phyloP scores from a whole-genome alignment of 1,140 invertebrate species.

The Pseudomyrmex cubaensis region DNA sequence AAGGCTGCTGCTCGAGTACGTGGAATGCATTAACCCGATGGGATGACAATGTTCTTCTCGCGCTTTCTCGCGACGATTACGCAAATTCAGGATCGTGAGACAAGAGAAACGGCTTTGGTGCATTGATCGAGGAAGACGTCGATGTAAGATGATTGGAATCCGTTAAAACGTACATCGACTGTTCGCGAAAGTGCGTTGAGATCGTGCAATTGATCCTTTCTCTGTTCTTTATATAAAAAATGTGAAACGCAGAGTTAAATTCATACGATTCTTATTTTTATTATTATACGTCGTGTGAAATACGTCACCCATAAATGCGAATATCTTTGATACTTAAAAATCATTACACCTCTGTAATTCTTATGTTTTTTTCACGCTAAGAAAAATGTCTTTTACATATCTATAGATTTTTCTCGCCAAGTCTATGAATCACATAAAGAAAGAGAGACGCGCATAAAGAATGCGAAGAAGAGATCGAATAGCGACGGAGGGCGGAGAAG shows the following conservation, averaged over 20 bases:
- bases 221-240: too few species aligned
- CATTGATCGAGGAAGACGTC: constrained; percentile 27
- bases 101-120: constrained; percentile 49
- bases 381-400: constrained; percentile 10
- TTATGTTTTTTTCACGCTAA: too few species aligned
- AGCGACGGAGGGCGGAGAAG: constrained; percentile 14
- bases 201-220: too few species aligned
- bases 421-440: constrained; percentile 70
- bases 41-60: constrained; percentile 65
- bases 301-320: too few species aligned
- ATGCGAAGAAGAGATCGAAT: constrained; percentile 48
- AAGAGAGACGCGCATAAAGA: constrained; percentile 54
- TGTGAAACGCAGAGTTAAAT: too few species aligned
- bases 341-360: too few species aligned
- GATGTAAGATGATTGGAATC: constrained; percentile 21
- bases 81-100: constrained; percentile 64
- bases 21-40: constrained; percentile 41
- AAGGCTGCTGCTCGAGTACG: constrained; percentile 57
- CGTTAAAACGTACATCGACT: constrained; percentile 26
- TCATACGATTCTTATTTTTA: too few species aligned
- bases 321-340: too few species aligned
- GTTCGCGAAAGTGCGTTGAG: background rate
- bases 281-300: too few species aligned
- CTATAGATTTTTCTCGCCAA: constrained; percentile 56
- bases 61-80: constrained; percentile 63